Conservation (phyloP, 2,888 invertebrate genomes). For the Cryptus viduatorius region DNA sequence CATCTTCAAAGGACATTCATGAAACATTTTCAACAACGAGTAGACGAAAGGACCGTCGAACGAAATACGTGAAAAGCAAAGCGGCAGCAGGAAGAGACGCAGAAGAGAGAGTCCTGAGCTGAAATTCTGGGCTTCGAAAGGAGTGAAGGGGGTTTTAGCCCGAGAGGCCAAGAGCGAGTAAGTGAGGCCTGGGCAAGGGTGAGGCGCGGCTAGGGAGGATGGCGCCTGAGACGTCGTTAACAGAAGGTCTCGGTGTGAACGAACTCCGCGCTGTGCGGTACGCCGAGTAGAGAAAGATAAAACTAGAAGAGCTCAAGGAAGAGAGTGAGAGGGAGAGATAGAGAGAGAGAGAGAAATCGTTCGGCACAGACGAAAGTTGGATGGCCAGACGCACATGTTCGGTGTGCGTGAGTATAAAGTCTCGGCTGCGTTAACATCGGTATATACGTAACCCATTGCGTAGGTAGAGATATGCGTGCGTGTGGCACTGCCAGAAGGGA, state of each 20-base stretch:
- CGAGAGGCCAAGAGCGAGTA: constrained; percentile 66
- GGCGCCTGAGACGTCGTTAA: constrained; percentile 74
- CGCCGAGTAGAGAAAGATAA: constrained; percentile 22
- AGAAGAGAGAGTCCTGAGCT: constrained; percentile 48
- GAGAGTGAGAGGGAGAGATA: constrained; percentile 21
- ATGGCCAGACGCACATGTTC: constrained; percentile 70
- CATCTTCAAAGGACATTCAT: constrained; percentile 17
- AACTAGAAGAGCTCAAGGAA: constrained; percentile 38
- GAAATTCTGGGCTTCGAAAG: constrained; percentile 58
- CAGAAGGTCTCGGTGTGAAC: constrained; percentile 69
- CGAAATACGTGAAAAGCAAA: constrained; percentile 41
- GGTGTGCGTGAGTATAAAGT: constrained; percentile 53
- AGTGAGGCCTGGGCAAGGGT: constrained; percentile 62
- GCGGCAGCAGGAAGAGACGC: constrained; percentile 22
- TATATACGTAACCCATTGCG: constrained; percentile 26
- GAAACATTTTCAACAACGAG: constrained; percentile 22
- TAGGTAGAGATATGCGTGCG: constrained; percentile 43
- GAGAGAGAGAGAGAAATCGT: constrained; percentile 56
- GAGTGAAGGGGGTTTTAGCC: constrained; percentile 41
- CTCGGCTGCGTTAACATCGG: constrained; percentile 15
- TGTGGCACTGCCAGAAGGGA: constrained; percentile 65
- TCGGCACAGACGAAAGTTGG: constrained; percentile 69
- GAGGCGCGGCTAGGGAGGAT: constrained; percentile 63
- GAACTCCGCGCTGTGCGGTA: constrained; percentile 63
- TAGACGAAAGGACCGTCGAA: constrained; percentile 38